Base-by-base conservation (phyloP, 2,113 vertebrate species). In the Irena cyanogastra region DNA sequence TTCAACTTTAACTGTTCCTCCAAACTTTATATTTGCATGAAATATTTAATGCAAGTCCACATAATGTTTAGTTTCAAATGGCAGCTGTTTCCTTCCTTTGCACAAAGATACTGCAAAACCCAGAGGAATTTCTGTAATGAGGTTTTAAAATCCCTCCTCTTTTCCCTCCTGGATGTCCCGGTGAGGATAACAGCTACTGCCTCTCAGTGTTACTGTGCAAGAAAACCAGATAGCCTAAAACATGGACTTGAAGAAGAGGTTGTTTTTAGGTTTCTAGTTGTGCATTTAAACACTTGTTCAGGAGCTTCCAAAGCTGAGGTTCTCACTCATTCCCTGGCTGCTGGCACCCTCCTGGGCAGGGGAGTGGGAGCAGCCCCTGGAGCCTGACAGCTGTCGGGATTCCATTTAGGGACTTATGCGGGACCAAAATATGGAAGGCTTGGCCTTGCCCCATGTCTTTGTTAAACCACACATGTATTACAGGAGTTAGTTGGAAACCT, bases 81-180 rank as follows among this genome's bases (percentile, higher is more conserved):
- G 60, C 85, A 90, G 63, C 63, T 88, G 63, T 90, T 95, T 93
- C 66, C 49, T 87, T 90, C 88, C 37, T 70, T 49, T 66, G 17
- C 35, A 41, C 35, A 37, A 69, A 90, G 82, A 86, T 80, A 64
- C 8, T 93, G 33, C 63, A 83, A 77, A 93, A 94, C 15, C 7
- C 59, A 72, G 50, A 63, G 84, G 61, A 70, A 83, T 93, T 88
- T 90, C 59, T 87, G 54, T 90, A 94, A 83, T 42, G 45, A 81
- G 54, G 74, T 79, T 93, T 30, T 53, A 6, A 93, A 90, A 45
- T 76, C 63, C 26, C 8, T 71, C 28, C 7, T 69, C n/a, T 65
- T 79, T 60, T 49, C 66, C 41, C 4, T 31, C 22, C 8, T 1
- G 0, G 14, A 33, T 94, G 47, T 88, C 50, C 66, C 88, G 39